Evolutionary conservation across 53 echinoderm and acorn worm genomes (phyloP), one percentile per base, ranked within the genome.

Genomic region (Astropecten irregularis): DNA sequence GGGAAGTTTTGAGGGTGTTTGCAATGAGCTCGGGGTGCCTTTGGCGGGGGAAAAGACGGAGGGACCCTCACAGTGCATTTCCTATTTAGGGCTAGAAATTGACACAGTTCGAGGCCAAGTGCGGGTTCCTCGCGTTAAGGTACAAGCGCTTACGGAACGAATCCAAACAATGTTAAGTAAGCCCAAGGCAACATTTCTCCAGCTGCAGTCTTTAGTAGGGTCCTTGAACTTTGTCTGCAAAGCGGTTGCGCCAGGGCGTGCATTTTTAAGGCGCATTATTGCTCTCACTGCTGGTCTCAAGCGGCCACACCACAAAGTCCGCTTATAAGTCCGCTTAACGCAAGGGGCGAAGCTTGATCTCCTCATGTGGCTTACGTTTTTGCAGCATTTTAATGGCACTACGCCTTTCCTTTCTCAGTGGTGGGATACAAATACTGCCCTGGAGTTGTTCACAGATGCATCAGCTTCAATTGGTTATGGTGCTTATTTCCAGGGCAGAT

Each of bases 391-490:
- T 44, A 88, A 88, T 44, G 83, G 83, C n/a, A 27, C 36, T 36
- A 50, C 81, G 3, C 20, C 59, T 3, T 48, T 88, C 37, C 47
- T 46, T 13, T 62, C 61, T n/a, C 19, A 19, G n/a, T 20, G 3
- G 0, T 82, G 88, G 88, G 15, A 48, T 18, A 18, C 51, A 13
- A 50, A 66, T 27, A 19, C 22, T 1, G 38, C 39, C 1, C 30
- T 88, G 3, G 51, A 82, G 2, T 69, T 88, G 44, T 88, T 70
- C n/a, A 70, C 88, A 1, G 71, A 4, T 13, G 22, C 34, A 4
- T 63, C 81, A 7, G 83, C 71, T 16, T 51, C 37, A 15, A 73
- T 88, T 62, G 88, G 88, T 21, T 88, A 62, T 53, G 88, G 72
- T 18, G 83, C 58, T 39, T 82, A 47, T 73, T 73, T 88, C 36